Evolutionary conservation across 2,113 vertebrate species (phyloP).

Genomic region (Archocentrus centrarchus): DNA sequence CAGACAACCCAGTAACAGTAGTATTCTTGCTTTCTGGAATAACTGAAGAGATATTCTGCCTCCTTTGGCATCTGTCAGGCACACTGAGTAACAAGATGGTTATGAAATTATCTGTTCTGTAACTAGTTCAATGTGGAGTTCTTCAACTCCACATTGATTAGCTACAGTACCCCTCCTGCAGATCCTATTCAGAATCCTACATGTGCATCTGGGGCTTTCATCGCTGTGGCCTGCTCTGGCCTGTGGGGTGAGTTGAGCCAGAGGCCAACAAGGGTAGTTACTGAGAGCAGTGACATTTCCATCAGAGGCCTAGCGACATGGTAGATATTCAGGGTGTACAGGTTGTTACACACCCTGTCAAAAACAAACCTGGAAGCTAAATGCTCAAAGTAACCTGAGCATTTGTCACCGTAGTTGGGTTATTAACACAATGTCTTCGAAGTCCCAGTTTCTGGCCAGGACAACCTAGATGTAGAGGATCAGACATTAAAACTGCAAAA

Average conservation of each 20-base stretch:
- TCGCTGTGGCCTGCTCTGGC: background rate
- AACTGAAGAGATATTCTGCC: background rate
- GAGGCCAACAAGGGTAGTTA: background rate
- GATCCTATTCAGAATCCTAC: too few species aligned
- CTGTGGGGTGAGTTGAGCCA: background rate
- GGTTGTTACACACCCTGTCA: background rate
- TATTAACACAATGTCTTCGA: background rate
- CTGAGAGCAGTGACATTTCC: background rate
- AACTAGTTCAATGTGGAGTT: too few species aligned
- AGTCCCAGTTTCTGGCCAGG: background rate
- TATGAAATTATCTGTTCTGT: too few species aligned
- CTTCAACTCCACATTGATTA: too few species aligned
- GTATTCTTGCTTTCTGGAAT: background rate
- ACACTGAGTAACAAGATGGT: background rate
- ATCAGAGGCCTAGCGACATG: background rate
- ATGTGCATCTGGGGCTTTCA: background rate
- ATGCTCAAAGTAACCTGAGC: background rate
- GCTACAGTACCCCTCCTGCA: too few species aligned
- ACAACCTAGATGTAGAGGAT: background rate
- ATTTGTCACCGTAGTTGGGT: background rate
- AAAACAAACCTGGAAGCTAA: too few species aligned
- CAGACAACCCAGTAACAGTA: background rate
- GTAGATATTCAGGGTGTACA: background rate
- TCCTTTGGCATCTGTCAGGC: background rate
- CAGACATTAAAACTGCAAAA: slow-evolving; percentile 12